These are phyloP conservation scores for Typhlichthys subterraneus DNA, from an alignment of 2,797 vertebrate species.

Conservation along the genomic window DNA sequence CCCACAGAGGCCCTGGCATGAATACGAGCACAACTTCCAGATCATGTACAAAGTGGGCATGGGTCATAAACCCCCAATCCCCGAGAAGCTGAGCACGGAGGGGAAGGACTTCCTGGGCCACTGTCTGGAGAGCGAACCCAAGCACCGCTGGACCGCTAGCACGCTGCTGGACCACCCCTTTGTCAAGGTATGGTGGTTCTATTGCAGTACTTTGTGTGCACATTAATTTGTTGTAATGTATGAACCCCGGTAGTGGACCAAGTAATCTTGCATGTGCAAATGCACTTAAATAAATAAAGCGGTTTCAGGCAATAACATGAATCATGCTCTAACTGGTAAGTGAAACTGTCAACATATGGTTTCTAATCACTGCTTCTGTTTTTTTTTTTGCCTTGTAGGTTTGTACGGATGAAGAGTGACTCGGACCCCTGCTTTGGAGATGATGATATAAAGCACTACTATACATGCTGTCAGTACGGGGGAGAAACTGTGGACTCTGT, in stretches of 20 bases:
- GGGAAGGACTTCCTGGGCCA: conserved; percentile 95
- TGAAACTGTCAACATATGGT: neutral
- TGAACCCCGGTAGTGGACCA: neutral
- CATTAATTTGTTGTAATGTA: no score
- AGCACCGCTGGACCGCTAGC: conserved; percentile 94
- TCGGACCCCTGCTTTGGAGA: conserved; percentile 62
- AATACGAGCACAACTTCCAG: conserved; percentile 99
- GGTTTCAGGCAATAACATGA: no score
- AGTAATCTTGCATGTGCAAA: neutral
- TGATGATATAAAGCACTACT: conserved; percentile 88
- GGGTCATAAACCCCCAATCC: conserved; percentile 97
- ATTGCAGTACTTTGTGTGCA: no score
- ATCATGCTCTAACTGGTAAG: neutral
- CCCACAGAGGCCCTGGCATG: conserved; percentile 94
- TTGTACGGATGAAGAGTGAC: conserved; percentile 98
- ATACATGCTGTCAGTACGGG: conserved; percentile 86
- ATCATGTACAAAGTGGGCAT: conserved; percentile 99
- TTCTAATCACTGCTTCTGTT: neutral
- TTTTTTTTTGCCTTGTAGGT: conserved; percentile 78
- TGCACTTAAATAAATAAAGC: no score
- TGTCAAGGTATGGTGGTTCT: conserved; percentile 85
- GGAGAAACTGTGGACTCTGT: conserved; percentile 48
- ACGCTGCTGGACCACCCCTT: conserved; percentile 96
- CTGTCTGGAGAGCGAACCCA: conserved; percentile 97
- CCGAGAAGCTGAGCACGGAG: conserved; percentile 94